Percentiles rank a stretch among this genome's conserved stretches.
Conservation (phyloP, 2,888 invertebrate species). For the Geotrupes spiniger region DNA sequence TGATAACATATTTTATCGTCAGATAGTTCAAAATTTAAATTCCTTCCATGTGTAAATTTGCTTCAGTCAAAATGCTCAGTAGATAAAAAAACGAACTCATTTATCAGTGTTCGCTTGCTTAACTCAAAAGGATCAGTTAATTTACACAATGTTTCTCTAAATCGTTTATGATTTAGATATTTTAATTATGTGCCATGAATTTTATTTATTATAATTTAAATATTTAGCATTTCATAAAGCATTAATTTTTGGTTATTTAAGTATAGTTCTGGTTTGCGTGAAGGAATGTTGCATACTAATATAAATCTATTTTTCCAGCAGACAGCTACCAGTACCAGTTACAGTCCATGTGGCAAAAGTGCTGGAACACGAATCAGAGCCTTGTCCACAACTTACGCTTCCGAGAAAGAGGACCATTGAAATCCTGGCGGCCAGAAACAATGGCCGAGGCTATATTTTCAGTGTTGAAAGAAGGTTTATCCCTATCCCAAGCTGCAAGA, state of each 20-base stretch:
- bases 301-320: slow-evolving; percentile 56
- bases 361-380: slow-evolving; percentile 91
- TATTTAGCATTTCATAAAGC: background rate
- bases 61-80: too few species aligned
- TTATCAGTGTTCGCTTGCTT: too few species aligned
- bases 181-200: too few species aligned
- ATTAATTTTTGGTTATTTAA: background rate
- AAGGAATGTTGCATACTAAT: slow-evolving; percentile 14
- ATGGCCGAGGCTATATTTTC: slow-evolving; percentile 95
- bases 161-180: too few species aligned
- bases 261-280: background rate
- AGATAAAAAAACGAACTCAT: too few species aligned
- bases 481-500: slow-evolving; percentile 85
- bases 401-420: slow-evolving; percentile 87
- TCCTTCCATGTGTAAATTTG: too few species aligned
- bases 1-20: too few species aligned
- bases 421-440: slow-evolving; percentile 91
- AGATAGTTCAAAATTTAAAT: too few species aligned
- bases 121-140: too few species aligned
- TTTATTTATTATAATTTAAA: background rate
- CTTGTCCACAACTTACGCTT: slow-evolving; percentile 87
- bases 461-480: slow-evolving; percentile 85
- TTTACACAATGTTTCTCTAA: too few species aligned
- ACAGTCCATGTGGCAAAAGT: slow-evolving; percentile 95
- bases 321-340: slow-evolving; percentile 94